Evolutionary conservation across 2,797 vertebrate species (phyloP), one percentile per base, ranked within the genome.

Genomic region (Gorsachius magnificus): DNA sequence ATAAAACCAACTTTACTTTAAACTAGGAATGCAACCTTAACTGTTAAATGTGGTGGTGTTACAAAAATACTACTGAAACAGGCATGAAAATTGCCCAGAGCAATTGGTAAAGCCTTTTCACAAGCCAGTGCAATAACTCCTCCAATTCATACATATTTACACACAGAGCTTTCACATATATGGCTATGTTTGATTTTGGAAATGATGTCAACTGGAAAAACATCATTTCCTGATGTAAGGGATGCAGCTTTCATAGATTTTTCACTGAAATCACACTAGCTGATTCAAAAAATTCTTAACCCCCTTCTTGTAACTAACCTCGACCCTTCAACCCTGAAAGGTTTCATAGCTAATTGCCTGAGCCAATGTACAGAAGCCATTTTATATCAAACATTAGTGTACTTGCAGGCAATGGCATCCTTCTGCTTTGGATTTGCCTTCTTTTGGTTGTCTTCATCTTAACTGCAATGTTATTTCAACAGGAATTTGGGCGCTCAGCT

Each of bases 401-500:
- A 22, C 46, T 51, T 45, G 72, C 13, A 76, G 89, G 72, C 35
- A 57, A 56, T 16, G 29, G 45, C 66, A 46, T 5, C 33, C 29
- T 79, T 28, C 41, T 92, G 79, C 72, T 92, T 33, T 35, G 64
- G 48, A 54, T 64, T 70, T 92, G 56, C 88, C 72, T 51, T 11
- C 20, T 58, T 85, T 65, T 65, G 15, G 28, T 22, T 56, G 83
- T 46, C 82, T 69, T 28, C 51, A 16, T 81, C 22, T 66, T 53
- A 50, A 22, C 50, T 16, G 93, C 38, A 50, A 26, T 22, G 61
- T 68, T 85, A 58, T 72, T 78, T 15, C 61, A 45, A 58, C 35
- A 88, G 89, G 87, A 92, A 69, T 93, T 63, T 26, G 95, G 78
- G 94, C 35, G 94, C 93, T 92, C 4, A 54, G 84, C 92, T 83